Percentiles rank a stretch among this genome's conserved stretches.
These are phyloP conservation scores for Dromococcyx pavoninus DNA, from an alignment of 2,797 vertebrate genomes.

Conservation along the genomic window DNA sequence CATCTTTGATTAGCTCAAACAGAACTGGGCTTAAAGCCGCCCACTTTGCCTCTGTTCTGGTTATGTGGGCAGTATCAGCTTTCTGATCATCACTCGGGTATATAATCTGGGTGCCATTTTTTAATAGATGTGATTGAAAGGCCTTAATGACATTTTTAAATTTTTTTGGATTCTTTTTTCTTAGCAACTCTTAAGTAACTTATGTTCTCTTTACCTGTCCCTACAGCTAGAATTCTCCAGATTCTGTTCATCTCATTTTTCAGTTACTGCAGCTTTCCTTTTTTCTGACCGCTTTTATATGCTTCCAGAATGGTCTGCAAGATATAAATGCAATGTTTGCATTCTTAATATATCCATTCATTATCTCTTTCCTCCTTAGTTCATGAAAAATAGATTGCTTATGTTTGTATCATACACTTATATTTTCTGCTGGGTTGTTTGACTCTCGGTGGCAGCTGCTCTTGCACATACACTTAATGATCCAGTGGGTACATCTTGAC, in stretches of 20 bases:
- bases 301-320: constrained; percentile 8
- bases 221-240: neutral
- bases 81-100: neutral
- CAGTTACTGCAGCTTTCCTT: neutral
- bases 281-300: neutral
- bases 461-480: neutral
- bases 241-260: neutral
- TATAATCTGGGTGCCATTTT: neutral
- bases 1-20: neutral
- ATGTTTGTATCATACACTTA: neutral
- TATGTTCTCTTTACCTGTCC: neutral
- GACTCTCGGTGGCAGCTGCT: neutral
- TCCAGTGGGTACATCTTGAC: neutral
- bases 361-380: neutral
- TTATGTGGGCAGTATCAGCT: neutral
- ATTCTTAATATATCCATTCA: neutral
- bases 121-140: neutral
- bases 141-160: neutral
- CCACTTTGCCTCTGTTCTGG: neutral
- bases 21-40: neutral
- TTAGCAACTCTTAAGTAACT: neutral
- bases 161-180: neutral
- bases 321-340: neutral
- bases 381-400: constrained; percentile 6
- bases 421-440: neutral